Evolutionary conservation across 1,140 invertebrate species (phyloP).

Genomic region (Drosophila gunungcola): DNA sequence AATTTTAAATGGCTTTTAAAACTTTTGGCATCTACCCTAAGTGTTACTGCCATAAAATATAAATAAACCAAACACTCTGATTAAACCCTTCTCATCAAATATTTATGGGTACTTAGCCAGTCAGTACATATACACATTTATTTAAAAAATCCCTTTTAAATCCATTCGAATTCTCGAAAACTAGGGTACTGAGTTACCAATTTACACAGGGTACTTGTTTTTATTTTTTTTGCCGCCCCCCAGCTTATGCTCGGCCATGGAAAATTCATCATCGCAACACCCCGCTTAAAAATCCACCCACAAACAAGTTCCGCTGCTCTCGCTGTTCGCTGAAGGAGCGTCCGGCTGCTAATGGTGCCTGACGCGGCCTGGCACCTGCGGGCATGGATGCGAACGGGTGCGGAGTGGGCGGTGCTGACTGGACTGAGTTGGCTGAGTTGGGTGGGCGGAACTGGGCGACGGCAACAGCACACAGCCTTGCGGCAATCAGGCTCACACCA

Average conservation of each 20-base stretch:
- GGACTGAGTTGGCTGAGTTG: not conserved
- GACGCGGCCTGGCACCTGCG: conserved; percentile 42
- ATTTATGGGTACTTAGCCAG: conserved; percentile 6
- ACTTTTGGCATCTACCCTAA: not conserved
- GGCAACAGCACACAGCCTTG: conserved; percentile 14
- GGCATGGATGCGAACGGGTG: conserved; percentile 27
- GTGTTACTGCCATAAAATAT: not conserved
- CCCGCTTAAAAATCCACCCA: conserved; percentile 34
- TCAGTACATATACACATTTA: conserved; percentile 8
- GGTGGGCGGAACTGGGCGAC: conserved; percentile 10
- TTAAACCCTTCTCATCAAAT: not conserved
- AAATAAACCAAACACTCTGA: conserved; percentile 2
- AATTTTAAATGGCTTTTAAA: not conserved
- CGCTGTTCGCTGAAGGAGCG: conserved; percentile 42
- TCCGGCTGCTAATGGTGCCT: conserved; percentile 52
- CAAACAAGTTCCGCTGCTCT: conserved; percentile 29
- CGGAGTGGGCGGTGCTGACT: conserved; percentile 12
- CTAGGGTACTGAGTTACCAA: conserved; percentile 13
- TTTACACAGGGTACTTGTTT: not conserved
- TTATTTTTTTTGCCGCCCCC: conserved; percentile 1
- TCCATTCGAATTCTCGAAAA: conserved; percentile 12
- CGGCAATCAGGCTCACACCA: conserved; percentile 33
- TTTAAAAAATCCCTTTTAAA: conserved; percentile 10
- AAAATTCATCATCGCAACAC: conserved; percentile 44
- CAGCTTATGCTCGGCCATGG: conserved; percentile 16